phyloP scores from a whole-genome alignment of 2,797 vertebrate genomes.

The Pipistrellus kuhlii region DNA sequence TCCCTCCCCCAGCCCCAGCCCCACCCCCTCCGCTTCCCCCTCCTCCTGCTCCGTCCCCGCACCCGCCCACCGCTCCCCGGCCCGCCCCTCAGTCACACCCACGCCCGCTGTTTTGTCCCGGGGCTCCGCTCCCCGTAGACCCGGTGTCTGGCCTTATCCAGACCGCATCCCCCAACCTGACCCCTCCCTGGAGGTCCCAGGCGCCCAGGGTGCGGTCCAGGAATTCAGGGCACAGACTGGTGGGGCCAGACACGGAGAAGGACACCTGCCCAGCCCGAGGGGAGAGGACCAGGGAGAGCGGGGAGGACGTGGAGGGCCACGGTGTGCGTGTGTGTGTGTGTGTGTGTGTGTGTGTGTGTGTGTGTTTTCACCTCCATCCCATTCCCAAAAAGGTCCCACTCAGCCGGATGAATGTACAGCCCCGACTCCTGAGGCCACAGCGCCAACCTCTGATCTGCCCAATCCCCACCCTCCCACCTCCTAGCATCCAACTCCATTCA shows the following conservation, averaged over 20 bases:
- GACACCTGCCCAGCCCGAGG: not conserved
- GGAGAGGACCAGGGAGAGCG: too few relatives aligned
- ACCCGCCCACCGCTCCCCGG: not conserved
- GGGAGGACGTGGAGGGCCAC: not conserved
- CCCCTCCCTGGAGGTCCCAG: not conserved
- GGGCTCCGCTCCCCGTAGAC: not conserved
- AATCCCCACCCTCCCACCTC: too few relatives aligned
- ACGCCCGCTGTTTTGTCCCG: not conserved
- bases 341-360: too few relatives aligned
- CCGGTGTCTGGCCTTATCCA: accelerated
- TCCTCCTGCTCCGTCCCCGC: too few relatives aligned
- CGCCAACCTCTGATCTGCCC: accelerated
- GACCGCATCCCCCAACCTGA: not conserved
- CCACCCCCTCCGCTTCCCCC: too few relatives aligned
- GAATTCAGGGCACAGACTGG: not conserved
- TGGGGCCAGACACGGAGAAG: not conserved
- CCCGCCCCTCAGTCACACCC: not conserved
- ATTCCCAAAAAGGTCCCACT: not conserved
- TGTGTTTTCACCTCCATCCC: not conserved
- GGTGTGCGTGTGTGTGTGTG: too few relatives aligned
- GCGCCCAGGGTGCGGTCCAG: not conserved
- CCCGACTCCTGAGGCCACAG: not conserved
- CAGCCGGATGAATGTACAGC: accelerated
- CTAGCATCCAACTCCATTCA: not conserved
- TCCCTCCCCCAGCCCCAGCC: too few relatives aligned